A percentile compares a stretch with the other conserved stretches of the same genome.
These are phyloP conservation scores for Edolisoma coerulescens DNA, from an alignment of 2,113 vertebrate genomes.

Conservation along the genomic window DNA sequence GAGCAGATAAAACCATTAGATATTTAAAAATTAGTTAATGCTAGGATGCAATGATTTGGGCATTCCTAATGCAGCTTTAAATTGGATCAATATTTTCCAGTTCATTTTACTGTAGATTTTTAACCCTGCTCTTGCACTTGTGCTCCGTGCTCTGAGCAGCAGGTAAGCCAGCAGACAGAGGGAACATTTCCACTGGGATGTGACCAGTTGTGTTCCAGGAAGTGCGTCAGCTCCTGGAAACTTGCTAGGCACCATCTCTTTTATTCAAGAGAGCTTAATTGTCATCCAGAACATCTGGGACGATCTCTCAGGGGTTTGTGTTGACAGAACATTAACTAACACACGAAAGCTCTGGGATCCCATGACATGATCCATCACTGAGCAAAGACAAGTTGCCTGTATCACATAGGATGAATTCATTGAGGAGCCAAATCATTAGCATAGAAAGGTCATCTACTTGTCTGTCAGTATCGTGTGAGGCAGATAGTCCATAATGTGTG, in stretches of 20 bases:
- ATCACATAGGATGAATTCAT: constrained; percentile 46
- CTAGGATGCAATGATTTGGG: constrained; percentile 61
- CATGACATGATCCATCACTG: constrained; percentile 55
- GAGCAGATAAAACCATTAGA: constrained; percentile 56
- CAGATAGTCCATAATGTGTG: constrained; percentile 44
- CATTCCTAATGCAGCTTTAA: constrained; percentile 49
- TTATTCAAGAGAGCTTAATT: constrained; percentile 28
- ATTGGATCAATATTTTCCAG: constrained; percentile 66
- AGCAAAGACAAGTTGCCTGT: constrained; percentile 43
- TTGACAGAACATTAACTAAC: constrained; percentile 65
- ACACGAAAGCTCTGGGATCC: constrained; percentile 50
- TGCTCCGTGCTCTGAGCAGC: not conserved
- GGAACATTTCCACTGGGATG: not conserved
- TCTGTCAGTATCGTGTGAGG: constrained; percentile 41
- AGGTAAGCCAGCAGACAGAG: not conserved
- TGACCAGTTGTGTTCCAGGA: not conserved
- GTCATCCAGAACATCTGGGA: constrained; percentile 44
- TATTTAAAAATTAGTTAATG: constrained; percentile 67
- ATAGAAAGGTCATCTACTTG: constrained; percentile 58
- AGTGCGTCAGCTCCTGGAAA: not conserved
- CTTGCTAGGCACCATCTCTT: not conserved
- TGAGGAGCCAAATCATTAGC: constrained; percentile 50
- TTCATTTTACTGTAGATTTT: constrained; percentile 60
- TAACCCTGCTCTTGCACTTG: not conserved
- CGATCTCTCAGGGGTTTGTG: constrained; percentile 33